Conservation (phyloP, 2,113 vertebrate genomes). For the Rhea pennata region DNA sequence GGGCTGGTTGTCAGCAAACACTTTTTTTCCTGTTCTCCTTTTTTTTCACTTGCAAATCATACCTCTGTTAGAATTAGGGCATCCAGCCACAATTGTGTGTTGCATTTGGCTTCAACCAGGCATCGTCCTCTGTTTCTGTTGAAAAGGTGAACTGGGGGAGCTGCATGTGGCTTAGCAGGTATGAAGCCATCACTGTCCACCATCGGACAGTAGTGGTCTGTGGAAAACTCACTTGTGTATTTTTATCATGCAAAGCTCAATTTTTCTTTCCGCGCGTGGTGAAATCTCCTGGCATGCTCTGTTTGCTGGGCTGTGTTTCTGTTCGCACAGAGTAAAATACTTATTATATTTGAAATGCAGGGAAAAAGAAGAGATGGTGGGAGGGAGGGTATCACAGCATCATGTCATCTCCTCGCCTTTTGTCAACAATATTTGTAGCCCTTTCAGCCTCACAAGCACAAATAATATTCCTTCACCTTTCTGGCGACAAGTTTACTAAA, state of each 20-base stretch:
- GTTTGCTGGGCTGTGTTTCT: not conserved
- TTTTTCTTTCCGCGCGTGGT: not conserved
- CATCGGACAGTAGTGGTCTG: not conserved
- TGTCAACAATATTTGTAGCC: not conserved
- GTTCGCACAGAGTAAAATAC: not conserved
- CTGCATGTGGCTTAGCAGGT: not conserved
- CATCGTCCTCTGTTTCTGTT: not conserved
- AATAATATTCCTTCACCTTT: not conserved
- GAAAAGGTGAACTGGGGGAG: not conserved
- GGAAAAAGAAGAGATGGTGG: no score
- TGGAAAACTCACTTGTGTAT: not conserved
- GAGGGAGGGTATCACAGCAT: not conserved
- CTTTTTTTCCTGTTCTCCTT: no score
- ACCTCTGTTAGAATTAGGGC: not conserved
- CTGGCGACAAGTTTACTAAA: not conserved
- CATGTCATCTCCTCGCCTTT: not conserved
- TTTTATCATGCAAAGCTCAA: not conserved
- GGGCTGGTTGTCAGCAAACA: not conserved
- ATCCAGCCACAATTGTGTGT: not conserved
- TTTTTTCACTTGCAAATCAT: no score
- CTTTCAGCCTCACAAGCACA: not conserved
- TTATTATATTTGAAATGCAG: no score
- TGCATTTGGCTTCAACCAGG: not conserved
- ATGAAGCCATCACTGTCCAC: not conserved
- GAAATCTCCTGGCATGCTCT: not conserved